Conservation (phyloP, 2,888 invertebrate genomes). For the Pemphredon lugubris region DNA sequence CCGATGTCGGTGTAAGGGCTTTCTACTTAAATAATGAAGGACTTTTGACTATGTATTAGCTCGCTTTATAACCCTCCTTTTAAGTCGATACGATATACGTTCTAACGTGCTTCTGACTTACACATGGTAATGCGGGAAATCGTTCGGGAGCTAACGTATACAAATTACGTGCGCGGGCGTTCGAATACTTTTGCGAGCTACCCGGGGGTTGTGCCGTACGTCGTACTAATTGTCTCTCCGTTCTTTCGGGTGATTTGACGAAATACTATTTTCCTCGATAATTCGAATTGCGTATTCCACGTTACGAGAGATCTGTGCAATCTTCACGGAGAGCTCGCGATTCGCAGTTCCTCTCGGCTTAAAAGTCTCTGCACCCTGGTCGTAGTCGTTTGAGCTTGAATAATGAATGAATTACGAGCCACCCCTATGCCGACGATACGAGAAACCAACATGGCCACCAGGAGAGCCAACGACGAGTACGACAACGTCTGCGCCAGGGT, state of each 20-base stretch:
- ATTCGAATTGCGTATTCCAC: too few species aligned
- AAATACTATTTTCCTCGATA: too few species aligned
- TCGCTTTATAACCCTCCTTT: slow-evolving; percentile 8
- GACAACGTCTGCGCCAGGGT: slow-evolving; percentile 59
- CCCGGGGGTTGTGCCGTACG: too few species aligned
- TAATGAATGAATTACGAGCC: slow-evolving; percentile 69
- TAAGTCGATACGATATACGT: slow-evolving; percentile 17
- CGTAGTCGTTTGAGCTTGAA: too few species aligned
- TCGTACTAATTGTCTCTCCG: too few species aligned
- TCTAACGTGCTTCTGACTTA: too few species aligned
- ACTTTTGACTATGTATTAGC: background rate
- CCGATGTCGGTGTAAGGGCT: background rate
- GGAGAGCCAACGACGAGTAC: slow-evolving; percentile 23
- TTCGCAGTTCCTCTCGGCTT: background rate
- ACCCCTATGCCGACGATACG: slow-evolving; percentile 41
- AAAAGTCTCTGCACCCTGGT: slow-evolving; percentile 15
- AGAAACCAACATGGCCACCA: slow-evolving; percentile 64
- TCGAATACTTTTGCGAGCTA: too few species aligned
- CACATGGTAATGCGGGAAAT: too few species aligned
- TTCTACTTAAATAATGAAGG: slow-evolving; percentile 5
- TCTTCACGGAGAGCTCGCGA: background rate
- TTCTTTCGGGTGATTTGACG: too few species aligned
- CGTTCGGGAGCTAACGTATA: too few species aligned
- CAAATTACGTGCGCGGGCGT: too few species aligned
- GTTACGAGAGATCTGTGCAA: too few species aligned